Evolutionary conservation across 2,797 vertebrate species (phyloP).

Genomic region (Syndactyla subalaris): DNA sequence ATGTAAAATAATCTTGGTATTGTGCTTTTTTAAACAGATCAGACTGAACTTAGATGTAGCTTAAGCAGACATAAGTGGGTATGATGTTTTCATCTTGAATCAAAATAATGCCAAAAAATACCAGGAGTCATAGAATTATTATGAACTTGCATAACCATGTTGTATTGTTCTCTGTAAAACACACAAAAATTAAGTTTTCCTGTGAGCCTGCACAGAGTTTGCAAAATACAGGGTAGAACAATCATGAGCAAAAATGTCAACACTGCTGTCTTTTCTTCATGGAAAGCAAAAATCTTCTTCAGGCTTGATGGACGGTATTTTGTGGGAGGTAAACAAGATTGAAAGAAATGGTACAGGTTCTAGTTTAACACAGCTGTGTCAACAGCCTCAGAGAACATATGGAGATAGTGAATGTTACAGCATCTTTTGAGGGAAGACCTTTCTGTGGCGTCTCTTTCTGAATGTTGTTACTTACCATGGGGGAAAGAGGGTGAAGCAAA

Average conservation of each 20-base stretch:
- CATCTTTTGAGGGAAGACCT: neutral
- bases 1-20: neutral
- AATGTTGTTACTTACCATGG: neutral
- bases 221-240: neutral
- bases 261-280: neutral
- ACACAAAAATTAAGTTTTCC: neutral
- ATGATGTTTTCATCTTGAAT: neutral
- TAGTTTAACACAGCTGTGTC: neutral
- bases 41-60: neutral
- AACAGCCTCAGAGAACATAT: neutral
- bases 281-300: neutral
- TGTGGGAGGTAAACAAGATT: neutral
- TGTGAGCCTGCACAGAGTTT: accelerated
- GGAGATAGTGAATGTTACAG: neutral
- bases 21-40: neutral
- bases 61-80: neutral
- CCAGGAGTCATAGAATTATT: neutral
- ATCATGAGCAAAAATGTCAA: neutral
- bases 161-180: neutral
- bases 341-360: neutral
- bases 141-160: neutral
- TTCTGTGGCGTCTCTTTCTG: neutral
- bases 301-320: neutral
- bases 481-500: neutral
- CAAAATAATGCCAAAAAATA: neutral